These are phyloP conservation scores for Ornithorhynchus anatinus DNA, from an alignment of 2,113 vertebrate species.

Conservation along the genomic window DNA sequence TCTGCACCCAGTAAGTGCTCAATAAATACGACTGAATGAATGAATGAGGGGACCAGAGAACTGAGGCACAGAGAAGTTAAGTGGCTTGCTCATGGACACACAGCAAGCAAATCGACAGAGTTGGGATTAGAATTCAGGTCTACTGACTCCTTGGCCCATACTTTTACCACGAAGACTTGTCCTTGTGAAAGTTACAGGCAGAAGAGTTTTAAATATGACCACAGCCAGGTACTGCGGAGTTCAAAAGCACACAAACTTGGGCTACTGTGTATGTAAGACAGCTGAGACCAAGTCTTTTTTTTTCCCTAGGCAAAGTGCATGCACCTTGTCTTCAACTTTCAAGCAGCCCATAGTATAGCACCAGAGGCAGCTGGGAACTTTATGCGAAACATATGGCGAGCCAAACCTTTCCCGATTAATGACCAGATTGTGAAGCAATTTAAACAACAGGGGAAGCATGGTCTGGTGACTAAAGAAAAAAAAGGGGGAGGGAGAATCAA, in stretches of 20 bases:
- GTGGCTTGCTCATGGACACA: too few species aligned
- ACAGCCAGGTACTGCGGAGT: slow-evolving; percentile 58
- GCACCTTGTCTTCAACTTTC: slow-evolving; percentile 55
- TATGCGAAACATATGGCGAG: slow-evolving; percentile 68
- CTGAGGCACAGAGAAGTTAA: too few species aligned
- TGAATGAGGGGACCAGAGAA: too few species aligned
- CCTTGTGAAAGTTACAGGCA: slow-evolving; percentile 1
- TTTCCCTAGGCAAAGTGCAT: background rate
- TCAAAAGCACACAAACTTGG: slow-evolving; percentile 60
- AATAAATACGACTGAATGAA: too few species aligned
- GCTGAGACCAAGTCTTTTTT: slow-evolving; percentile 31
- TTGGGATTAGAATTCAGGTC: too few species aligned
- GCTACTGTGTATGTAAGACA: slow-evolving; percentile 51
- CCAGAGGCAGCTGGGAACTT: slow-evolving; percentile 55
- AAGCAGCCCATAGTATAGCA: slow-evolving; percentile 58
- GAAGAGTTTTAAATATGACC: slow-evolving; percentile 45
- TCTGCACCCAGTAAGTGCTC: too few species aligned
- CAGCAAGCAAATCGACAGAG: too few species aligned
- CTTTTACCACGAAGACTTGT: too few species aligned
- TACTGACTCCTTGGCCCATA: too few species aligned
- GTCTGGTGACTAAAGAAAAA: background rate
- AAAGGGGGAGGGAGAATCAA: background rate
- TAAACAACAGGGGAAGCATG: background rate
- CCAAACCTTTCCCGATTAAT: slow-evolving; percentile 22
- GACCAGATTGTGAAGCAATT: slow-evolving; percentile 30